Percentiles rank a stretch among this genome's conserved stretches.
phyloP scores from a whole-genome alignment of 2,797 vertebrate species.

The Eulemur albifrons region DNA sequence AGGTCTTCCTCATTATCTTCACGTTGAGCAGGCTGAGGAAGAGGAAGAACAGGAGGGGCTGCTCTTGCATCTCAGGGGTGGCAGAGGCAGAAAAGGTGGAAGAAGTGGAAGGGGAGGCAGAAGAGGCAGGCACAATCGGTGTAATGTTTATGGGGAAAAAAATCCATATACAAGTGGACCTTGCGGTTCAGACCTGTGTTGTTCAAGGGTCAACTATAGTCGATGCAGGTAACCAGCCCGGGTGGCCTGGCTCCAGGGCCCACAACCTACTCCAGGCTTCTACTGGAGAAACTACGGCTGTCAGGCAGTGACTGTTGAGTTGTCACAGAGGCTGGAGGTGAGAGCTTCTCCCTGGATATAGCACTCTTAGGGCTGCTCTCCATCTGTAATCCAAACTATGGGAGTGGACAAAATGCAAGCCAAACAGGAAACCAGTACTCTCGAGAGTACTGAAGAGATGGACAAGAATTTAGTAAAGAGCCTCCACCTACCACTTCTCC shows the following conservation, averaged over 20 bases:
- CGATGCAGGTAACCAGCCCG: not conserved
- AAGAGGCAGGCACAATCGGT: not conserved
- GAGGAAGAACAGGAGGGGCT: not conserved
- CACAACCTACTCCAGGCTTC: not conserved
- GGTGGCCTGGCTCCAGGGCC: not conserved
- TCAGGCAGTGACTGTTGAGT: not conserved
- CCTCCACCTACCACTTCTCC: slow-evolving; percentile 39
- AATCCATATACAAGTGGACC: not conserved
- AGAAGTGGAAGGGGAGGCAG: not conserved
- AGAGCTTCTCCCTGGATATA: not conserved
- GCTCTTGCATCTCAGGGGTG: not conserved
- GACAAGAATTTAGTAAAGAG: not conserved
- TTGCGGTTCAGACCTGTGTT: not conserved
- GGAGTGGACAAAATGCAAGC: not conserved
- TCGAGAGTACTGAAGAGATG: not conserved
- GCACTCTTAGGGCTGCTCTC: not conserved
- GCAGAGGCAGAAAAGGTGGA: not conserved
- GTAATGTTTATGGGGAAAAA: not conserved
- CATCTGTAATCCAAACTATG: not conserved
- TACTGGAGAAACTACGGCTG: not conserved
- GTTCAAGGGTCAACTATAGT: not conserved
- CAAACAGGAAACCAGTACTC: slow-evolving; percentile 45
- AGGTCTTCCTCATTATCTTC: not conserved
- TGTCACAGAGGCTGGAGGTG: not conserved
- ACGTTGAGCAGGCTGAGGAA: not conserved